Conservation (phyloP, 2,888 invertebrate genomes). For the Steinernema scapterisci region DNA sequence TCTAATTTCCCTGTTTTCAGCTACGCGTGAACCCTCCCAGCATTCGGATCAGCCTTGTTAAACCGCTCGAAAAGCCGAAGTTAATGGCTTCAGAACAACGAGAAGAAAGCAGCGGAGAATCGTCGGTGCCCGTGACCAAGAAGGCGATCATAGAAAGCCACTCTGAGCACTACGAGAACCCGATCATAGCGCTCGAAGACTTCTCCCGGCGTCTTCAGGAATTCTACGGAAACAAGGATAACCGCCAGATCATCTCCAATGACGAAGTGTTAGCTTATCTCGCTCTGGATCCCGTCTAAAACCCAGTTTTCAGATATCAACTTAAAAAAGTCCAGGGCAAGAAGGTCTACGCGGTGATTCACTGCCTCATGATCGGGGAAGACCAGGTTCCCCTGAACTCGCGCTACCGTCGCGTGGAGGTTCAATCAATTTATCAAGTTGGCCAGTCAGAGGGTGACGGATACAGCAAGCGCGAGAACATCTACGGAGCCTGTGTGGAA, state of each 20-base stretch:
- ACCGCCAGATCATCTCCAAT: not conserved
- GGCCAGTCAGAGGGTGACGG: not conserved
- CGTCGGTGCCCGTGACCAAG: not conserved
- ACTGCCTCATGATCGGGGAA: not conserved
- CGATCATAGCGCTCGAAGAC: not conserved
- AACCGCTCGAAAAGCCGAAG: not conserved
- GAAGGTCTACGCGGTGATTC: not conserved
- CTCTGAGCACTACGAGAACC: not conserved
- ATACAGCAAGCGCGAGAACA: not conserved
- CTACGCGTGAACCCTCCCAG: not conserved
- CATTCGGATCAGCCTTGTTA: not conserved
- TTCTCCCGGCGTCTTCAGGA: not conserved
- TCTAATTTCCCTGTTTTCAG: not conserved
- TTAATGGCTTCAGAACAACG: too few relatives aligned
- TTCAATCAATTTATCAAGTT: too few relatives aligned
- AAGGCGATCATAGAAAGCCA: not conserved
- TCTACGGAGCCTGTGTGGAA: not conserved
- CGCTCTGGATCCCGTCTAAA: not conserved
- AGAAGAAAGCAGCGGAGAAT: too few relatives aligned
- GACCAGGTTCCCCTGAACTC: not conserved
- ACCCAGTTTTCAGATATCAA: not conserved
- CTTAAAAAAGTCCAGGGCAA: not conserved
- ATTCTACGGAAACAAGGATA: constrained; percentile 3
- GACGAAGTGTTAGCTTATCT: not conserved
- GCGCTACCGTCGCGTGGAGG: not conserved